These are phyloP conservation scores for Drosophila setosimentum DNA, from an alignment of 2,888 invertebrate species.

Conservation along the genomic window DNA sequence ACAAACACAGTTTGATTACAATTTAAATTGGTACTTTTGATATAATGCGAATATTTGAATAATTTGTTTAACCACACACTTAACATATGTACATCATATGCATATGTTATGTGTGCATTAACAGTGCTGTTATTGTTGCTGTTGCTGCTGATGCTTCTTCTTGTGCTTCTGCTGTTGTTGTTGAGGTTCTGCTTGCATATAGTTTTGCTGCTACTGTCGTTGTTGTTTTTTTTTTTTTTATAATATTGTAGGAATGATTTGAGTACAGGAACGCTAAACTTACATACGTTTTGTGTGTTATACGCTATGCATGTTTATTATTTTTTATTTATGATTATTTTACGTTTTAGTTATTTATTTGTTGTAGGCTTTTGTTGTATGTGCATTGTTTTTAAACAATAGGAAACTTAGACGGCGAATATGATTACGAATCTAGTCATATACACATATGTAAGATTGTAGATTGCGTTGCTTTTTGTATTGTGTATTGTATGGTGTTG, in stretches of 20 bases:
- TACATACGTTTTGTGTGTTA: constrained; percentile 45
- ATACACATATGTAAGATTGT: constrained; percentile 39
- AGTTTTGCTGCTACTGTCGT: constrained; percentile 41
- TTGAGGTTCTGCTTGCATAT: constrained; percentile 39
- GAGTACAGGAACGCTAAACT: constrained; percentile 78
- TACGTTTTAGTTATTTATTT: constrained; percentile 47
- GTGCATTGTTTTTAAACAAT: constrained; percentile 43
- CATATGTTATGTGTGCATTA: constrained; percentile 59
- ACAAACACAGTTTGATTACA: constrained; percentile 48
- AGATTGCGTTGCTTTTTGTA: constrained; percentile 23
- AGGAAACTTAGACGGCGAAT: constrained; percentile 47
- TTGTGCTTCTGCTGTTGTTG: constrained; percentile 18
- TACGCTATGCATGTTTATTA: constrained; percentile 22
- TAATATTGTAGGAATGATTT: constrained; percentile 75
- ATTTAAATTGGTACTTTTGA: constrained; percentile 34
- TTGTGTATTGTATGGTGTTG: constrained; percentile 24
- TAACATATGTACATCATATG: constrained; percentile 22
- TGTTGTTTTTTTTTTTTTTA: constrained; percentile 38
- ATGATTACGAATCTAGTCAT: constrained; percentile 28
- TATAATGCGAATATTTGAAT: constrained; percentile 45
- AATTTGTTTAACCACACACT: constrained; percentile 61
- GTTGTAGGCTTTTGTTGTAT: constrained; percentile 27
- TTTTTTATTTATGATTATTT: constrained; percentile 16
- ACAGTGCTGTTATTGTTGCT: constrained; percentile 58
- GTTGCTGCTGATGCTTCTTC: constrained; percentile 26